Evolutionary conservation across 2,797 vertebrate genomes (phyloP), one percentile per base, ranked within the genome.

Genomic region (Helostoma temminkii): DNA sequence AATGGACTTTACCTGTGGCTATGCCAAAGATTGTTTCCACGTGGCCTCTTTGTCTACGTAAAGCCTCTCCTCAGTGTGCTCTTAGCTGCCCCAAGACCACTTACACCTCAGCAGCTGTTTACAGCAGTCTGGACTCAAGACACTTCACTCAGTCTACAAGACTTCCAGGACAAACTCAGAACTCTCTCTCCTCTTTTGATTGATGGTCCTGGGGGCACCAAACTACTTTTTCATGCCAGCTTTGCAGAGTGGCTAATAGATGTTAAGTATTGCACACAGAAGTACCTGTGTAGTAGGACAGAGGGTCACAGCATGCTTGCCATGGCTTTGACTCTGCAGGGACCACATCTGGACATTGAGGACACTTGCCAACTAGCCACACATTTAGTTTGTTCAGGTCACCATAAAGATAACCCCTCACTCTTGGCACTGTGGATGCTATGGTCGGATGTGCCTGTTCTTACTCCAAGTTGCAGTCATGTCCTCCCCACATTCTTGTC

Each of bases 1-100:
- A 94, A 94, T 4, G 95, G 95, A 2, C 94, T 96, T 30, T 96
- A 95, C 85, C 88, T 96, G n/a, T 96, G 95, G 95, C 86, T 96
- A 12, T 96, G 95, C 81, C 95, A 95, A 65, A 89, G 94, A 25
- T 87, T 96, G 19, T 95, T 96, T 65, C 94, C 94, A 1, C 82
- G 90, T 10, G 83, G 84, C 11, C 89, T 92, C 7, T 96, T 95
- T 52, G 48, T 84, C 59, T 79, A 80, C 1, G 81, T 95, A 66
- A 92, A 86, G 70, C 91, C 93, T 9, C 71, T 96, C 30, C 91
- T 96, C 6, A 94, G 95, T 46, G 87, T 82, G 62, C 80, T 96
- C 25, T 73, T 96, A 80, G 94, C 94, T 4, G 77, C 94, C n/a
- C 87, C 90, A 0, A 80, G 30, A 19, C 94, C 94, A 1, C 84